Percentiles rank a stretch among this genome's conserved stretches.
Conservation (phyloP, 2,113 vertebrate genomes). For the Calyptomena viridis region DNA sequence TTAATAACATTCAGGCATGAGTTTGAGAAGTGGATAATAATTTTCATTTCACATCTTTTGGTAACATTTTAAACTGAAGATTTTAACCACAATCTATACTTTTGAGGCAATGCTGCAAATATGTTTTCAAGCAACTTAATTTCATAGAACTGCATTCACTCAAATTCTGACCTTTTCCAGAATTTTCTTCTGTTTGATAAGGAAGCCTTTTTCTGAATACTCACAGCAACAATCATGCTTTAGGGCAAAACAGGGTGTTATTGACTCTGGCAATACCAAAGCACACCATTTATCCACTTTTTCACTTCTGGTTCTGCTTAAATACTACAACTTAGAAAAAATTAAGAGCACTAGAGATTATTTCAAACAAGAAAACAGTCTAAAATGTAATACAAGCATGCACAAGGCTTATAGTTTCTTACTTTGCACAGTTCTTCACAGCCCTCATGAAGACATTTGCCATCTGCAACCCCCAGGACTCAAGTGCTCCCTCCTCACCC, state of each 20-base stretch:
- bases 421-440: neutral
- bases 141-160: neutral
- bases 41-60: neutral
- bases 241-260: neutral
- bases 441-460: neutral
- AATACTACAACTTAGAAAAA: neutral
- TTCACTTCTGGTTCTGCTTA: neutral
- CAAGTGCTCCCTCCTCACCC: too few species aligned
- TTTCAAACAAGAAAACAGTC: neutral
- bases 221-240: neutral
- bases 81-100: neutral
- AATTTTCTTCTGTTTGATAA: neutral
- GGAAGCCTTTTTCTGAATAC: neutral
- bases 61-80: neutral
- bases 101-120: neutral
- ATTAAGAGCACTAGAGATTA: neutral
- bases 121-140: neutral
- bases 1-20: neutral
- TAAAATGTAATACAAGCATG: neutral
- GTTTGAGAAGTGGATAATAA: neutral
- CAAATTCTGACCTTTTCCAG: neutral
- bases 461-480: neutral
- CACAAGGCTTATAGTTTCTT: neutral
- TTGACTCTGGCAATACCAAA: neutral
- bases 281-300: neutral